phyloP scores from a whole-genome alignment of 1,140 invertebrate species.

The Nylanderia fulva region DNA sequence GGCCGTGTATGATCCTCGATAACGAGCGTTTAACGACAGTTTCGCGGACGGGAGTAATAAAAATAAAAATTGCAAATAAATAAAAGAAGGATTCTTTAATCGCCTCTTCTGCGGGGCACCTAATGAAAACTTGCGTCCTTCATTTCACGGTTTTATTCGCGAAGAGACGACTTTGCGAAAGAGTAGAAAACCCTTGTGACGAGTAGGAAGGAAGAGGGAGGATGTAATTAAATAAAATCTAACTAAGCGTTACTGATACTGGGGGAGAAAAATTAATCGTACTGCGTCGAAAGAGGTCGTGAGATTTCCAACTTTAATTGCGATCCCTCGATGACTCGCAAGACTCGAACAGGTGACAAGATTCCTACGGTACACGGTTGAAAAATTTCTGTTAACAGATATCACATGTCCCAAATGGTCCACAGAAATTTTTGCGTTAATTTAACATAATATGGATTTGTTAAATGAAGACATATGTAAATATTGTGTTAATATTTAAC shows the following conservation, averaged over 20 bases:
- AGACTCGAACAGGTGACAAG: slow-evolving; percentile 28
- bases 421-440: no score
- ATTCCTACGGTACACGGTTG: neutral
- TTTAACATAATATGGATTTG: no score
- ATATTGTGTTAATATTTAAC: no score
- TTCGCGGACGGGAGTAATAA: slow-evolving; percentile 63
- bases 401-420: no score
- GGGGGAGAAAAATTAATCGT: slow-evolving; percentile 71
- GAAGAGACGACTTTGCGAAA: slow-evolving; percentile 14
- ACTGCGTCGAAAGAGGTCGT: slow-evolving; percentile 52
- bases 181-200: slow-evolving; percentile 24
- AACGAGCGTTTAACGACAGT: slow-evolving; percentile 58
- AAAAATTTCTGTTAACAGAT: slow-evolving; percentile 18
- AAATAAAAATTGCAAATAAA: slow-evolving; percentile 61
- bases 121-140: slow-evolving; percentile 72
- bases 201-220: neutral
- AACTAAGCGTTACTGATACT: slow-evolving; percentile 58
- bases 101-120: slow-evolving; percentile 38
- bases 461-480: no score
- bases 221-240: slow-evolving; percentile 74
- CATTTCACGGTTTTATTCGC: slow-evolving; percentile 60
- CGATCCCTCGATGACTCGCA: slow-evolving; percentile 57
- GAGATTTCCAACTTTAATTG: slow-evolving; percentile 75
- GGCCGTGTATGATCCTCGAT: slow-evolving; percentile 31
- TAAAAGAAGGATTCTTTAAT: slow-evolving; percentile 65